Evolutionary conservation across 2,113 vertebrate genomes (phyloP).

Genomic region (Paradoxurus hermaphroditus): DNA sequence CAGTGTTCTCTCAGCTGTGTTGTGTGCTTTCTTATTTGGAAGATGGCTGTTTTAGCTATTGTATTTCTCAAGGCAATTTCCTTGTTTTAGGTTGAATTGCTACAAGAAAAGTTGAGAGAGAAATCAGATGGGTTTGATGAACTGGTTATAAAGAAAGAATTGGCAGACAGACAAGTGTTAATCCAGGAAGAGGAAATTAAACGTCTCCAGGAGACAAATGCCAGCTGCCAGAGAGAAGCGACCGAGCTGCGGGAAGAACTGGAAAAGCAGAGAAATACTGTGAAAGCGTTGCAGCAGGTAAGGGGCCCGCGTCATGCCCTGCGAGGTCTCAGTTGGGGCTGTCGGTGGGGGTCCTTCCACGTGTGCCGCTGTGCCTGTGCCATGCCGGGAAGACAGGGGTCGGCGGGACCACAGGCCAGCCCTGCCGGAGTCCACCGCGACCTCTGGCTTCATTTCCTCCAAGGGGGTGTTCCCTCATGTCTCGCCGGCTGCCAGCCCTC

Average conservation of each 20-base stretch:
- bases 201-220: constrained; percentile 85
- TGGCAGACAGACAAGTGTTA: constrained; percentile 84
- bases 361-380: too few relatives aligned
- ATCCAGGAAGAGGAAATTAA: constrained; percentile 90
- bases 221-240: constrained; percentile 75
- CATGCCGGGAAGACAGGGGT: too few relatives aligned
- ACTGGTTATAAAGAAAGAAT: constrained; percentile 87
- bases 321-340: too few relatives aligned
- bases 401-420: too few relatives aligned
- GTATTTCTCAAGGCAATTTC: constrained; percentile 6
- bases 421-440: too few relatives aligned
- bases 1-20: background rate
- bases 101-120: constrained; percentile 90
- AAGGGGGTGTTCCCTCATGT: too few relatives aligned
- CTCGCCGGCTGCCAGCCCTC: too few relatives aligned
- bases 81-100: constrained; percentile 88
- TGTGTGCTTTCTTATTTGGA: background rate
- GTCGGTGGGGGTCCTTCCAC: too few relatives aligned
- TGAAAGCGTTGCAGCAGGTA: constrained; percentile 82
- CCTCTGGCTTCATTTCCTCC: background rate
- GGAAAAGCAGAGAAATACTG: constrained; percentile 83
- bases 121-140: constrained; percentile 88
- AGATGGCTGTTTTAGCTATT: background rate
- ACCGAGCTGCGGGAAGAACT: constrained; percentile 88
- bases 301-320: too few relatives aligned